Evolutionary conservation across 2,113 vertebrate species (phyloP).

Genomic region (Sclerurus mexicanus): DNA sequence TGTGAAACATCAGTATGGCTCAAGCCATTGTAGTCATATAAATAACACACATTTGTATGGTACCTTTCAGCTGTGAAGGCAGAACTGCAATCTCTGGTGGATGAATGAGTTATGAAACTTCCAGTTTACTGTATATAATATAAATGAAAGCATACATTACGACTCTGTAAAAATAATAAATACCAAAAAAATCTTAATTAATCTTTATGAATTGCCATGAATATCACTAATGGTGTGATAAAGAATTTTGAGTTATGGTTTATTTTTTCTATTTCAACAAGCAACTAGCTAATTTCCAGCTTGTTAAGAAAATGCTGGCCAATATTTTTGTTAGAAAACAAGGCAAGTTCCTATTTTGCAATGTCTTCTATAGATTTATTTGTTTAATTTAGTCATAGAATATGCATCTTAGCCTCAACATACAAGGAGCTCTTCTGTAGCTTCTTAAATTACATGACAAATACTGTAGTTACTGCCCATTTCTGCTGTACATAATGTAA

Average conservation of each 20-base stretch:
- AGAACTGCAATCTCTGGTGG: constrained; percentile 60
- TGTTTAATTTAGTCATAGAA: neutral
- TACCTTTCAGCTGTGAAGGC: constrained; percentile 30
- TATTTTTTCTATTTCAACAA: neutral
- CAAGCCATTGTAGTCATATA: neutral
- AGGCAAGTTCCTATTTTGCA: neutral
- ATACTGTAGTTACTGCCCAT: constrained; percentile 12
- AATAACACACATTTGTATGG: neutral
- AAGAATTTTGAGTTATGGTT: neutral
- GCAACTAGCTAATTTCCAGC: neutral
- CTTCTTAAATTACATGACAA: constrained; percentile 30
- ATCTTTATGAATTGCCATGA: neutral
- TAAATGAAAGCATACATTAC: neutral
- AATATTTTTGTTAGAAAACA: neutral
- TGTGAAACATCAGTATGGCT: neutral
- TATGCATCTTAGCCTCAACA: neutral
- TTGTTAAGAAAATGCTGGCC: neutral
- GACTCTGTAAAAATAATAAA: neutral
- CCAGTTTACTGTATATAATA: neutral
- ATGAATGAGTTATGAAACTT: constrained; percentile 53
- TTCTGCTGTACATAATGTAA: neutral
- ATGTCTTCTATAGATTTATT: neutral
- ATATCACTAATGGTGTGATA: neutral
- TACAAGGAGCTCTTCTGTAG: neutral
- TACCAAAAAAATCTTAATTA: neutral